Base-by-base conservation (phyloP, 2,113 vertebrate species). In the Trematomus loennbergii region DNA sequence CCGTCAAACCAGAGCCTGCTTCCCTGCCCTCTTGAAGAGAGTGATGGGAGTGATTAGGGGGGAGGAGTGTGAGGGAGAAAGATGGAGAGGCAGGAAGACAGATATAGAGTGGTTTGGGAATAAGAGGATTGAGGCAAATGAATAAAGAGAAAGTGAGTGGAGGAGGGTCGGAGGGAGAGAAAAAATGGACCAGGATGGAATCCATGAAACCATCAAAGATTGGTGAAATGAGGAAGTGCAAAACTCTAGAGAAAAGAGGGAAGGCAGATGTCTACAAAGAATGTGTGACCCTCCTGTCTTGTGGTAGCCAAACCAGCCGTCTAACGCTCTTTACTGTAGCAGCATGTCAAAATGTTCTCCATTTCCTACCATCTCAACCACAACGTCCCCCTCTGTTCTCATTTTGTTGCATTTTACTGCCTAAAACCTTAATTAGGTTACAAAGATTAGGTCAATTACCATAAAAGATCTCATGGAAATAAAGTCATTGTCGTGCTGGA, bases 1-100 rank as follows among this genome's bases (percentile, higher is more conserved):
- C 93, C 69, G 20, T 94, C 94, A 94, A 89, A 90, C 86, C 69
- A 90, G 88, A 84, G 88, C 57, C 86, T 79, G 84, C 78, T 78
- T 87, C 88, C 87, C 43, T 64, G 62, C 57, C 54, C 79, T 76
- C 72, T 81, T 89, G 83, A 57, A 57, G 72, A 76, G 83, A 87
- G 87, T 74, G 84, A 89, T 84, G 75, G 74, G 65, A 84, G 85
- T 73, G 90, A 88, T 84, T 83, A 81, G 54, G 75, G 71, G 82
- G 85, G 71, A 81, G 84, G 59, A 66, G 73, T 78, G 72, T 48
- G 57, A 80, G 77, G 46, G 72, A 83, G 72, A 72, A 75, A 74
- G 79, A 90, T 83, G 82, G 83, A 91, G 69, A 78, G 75, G 63
- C 73, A 33, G 62, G 58, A 58, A 89, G 87, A 80, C 85, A 86